These are phyloP conservation scores for Kuschelorhynchus macadamiae DNA, from an alignment of 2,888 invertebrate species.

Conservation along the genomic window DNA sequence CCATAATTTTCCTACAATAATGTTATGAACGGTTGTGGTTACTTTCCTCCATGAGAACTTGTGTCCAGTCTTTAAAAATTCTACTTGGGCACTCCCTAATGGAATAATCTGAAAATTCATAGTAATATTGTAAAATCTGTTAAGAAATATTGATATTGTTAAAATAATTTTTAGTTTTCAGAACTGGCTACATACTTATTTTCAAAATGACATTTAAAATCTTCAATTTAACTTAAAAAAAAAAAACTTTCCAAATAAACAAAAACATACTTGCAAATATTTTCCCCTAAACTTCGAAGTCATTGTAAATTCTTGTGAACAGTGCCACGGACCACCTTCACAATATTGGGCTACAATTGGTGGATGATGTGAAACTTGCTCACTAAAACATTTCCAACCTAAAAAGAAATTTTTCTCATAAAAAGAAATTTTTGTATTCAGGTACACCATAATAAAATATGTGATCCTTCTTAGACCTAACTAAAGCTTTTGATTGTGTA, in stretches of 20 bases:
- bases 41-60: slow-evolving; percentile 99
- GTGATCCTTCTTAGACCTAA: too few relatives aligned
- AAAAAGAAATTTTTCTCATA: neutral
- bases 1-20: slow-evolving; percentile 99
- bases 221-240: too few relatives aligned
- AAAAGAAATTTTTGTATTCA: too few relatives aligned
- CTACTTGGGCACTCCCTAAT: slow-evolving; percentile 80
- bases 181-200: too few relatives aligned
- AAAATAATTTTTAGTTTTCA: too few relatives aligned
- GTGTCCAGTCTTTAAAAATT: slow-evolving; percentile 78
- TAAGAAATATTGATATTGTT: slow-evolving; percentile 2
- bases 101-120: slow-evolving; percentile 77
- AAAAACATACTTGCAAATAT: slow-evolving; percentile 81
- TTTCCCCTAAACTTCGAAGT: slow-evolving; percentile 99
- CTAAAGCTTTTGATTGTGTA: too few relatives aligned
- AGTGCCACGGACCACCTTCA: slow-evolving; percentile 92
- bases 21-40: slow-evolving; percentile 99
- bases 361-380: slow-evolving; percentile 94
- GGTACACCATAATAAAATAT: too few relatives aligned
- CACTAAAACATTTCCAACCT: slow-evolving; percentile 48
- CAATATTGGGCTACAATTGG: slow-evolving; percentile 97
- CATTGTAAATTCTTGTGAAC: slow-evolving; percentile 99
- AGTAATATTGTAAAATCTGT: neutral
- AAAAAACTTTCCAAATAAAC: too few relatives aligned
- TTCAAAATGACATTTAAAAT: too few relatives aligned